Percentiles rank a stretch among this genome's conserved stretches.
These are phyloP conservation scores for Steinernema feltiae DNA, from an alignment of 1,140 invertebrate species.

Conservation along the genomic window DNA sequence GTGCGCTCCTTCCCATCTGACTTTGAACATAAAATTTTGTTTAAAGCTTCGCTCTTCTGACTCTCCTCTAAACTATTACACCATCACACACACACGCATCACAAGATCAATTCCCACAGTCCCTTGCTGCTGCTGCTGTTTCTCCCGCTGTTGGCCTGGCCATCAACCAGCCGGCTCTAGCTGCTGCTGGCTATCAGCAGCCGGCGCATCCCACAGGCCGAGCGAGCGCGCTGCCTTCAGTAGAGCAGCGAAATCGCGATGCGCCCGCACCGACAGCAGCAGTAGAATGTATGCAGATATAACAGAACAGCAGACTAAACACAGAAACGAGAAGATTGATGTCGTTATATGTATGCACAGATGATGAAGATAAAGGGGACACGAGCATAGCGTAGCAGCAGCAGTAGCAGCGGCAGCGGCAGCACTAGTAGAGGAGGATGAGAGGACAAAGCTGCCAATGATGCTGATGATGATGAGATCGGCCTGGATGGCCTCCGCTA, in stretches of 20 bases:
- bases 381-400: background rate
- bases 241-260: background rate
- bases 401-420: too few species aligned
- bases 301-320: background rate
- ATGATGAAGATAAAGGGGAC: background rate
- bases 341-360: background rate
- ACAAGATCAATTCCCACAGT: background rate
- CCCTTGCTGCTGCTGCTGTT: background rate
- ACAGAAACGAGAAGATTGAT: background rate
- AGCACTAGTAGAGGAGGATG: too few species aligned
- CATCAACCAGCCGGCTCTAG: background rate
- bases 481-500: too few species aligned
- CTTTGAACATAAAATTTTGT: slow-evolving; percentile 13
- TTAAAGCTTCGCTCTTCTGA: too few species aligned
- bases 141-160: background rate
- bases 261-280: background rate
- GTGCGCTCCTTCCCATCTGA: background rate
- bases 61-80: background rate
- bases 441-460: too few species aligned
- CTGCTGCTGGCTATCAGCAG: background rate
- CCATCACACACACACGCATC: background rate
- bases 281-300: background rate
- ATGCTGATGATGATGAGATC: too few species aligned
- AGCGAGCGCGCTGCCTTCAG: background rate
- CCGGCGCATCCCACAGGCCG: background rate